These are phyloP conservation scores for Acromyrmex heyeri DNA, from an alignment of 1,140 invertebrate genomes.

Conservation along the genomic window DNA sequence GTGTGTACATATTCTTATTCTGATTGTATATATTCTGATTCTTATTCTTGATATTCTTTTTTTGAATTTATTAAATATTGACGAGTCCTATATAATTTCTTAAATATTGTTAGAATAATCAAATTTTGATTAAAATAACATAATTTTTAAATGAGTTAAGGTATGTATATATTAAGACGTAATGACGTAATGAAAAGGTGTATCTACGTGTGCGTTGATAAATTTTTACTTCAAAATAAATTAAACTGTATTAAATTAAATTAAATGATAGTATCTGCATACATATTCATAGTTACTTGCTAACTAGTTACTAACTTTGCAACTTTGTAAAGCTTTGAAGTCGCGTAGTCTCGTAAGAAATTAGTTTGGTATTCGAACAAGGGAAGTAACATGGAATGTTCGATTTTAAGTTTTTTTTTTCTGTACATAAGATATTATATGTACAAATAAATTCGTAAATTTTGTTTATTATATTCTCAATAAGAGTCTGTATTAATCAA, in stretches of 20 bases:
- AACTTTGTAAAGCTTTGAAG: constrained; percentile 34
- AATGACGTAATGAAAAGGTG: not conserved
- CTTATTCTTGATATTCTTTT: too few relatives aligned
- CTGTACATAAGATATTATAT: not conserved
- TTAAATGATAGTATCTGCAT: constrained; percentile 29
- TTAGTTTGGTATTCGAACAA: constrained; percentile 31
- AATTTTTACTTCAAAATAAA: constrained; percentile 19
- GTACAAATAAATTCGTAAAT: not conserved
- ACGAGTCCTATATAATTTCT: too few relatives aligned
- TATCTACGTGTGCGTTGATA: not conserved
- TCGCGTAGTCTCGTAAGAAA: constrained; percentile 32
- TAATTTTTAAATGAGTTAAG: not conserved
- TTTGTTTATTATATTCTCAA: too few relatives aligned
- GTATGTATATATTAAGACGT: too few relatives aligned
- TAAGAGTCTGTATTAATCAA: too few relatives aligned
- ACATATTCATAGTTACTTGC: constrained; percentile 14
- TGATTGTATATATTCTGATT: too few relatives aligned
- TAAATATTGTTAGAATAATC: too few relatives aligned
- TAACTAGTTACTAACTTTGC: constrained; percentile 40
- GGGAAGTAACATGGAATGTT: not conserved
- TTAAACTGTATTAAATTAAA: constrained; percentile 30
- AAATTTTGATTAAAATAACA: too few relatives aligned
- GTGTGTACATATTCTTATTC: too few relatives aligned
- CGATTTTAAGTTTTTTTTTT: not conserved
- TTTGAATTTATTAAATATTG: too few relatives aligned